Evolutionary conservation across 1,140 invertebrate species (phyloP), one percentile per base, ranked within the genome.

Genomic region (Bombus superbus): DNA sequence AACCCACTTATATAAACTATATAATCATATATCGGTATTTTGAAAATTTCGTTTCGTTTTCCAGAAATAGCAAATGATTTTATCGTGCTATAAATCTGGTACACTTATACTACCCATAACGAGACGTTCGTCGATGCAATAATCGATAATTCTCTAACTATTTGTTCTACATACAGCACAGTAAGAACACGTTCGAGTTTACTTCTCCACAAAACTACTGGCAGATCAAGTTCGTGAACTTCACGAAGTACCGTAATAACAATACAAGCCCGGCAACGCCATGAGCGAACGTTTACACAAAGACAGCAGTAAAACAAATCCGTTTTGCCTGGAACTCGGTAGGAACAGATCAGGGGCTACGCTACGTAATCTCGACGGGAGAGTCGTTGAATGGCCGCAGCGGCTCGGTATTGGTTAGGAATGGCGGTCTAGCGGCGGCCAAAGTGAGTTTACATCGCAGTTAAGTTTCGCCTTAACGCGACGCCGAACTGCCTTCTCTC

Each of bases 371-470:
- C 82, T 40, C 15, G 66, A 74, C 62, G 68, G 66, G 75, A 68
- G 86, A 88, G 86, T 90, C 74, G 85, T 88, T 87, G 88, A 91
- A 89, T 81, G 69, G 80, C 66, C 81, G 80, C 35, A 18, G 44
- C 57, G 75, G 77, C 44, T 89, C 84, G 68, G 79, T 80, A 71
- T 89, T 88, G 69, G 88, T 90, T 89, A 83, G 89, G 83, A 88
- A 85, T 81, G 69, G 66, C 69, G 83, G 71, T 82, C 80, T 78
- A 78, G 69, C 73, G 69, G 59, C 62, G 47, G 62, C 81, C 79
- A 86, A 88, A 86, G 77, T 90, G 85, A 86, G 89, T 92, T 92
- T 92, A 92, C 89, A 91, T 92, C 88, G 83, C 89, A 91, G 89
- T 92, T 92, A 92, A 92, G 89, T 88, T 88, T 89, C 81, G 83